phyloP scores from a whole-genome alignment of 37 sponge, comb jelly and placozoan genomes.

The Amphimedon queenslandica region DNA sequence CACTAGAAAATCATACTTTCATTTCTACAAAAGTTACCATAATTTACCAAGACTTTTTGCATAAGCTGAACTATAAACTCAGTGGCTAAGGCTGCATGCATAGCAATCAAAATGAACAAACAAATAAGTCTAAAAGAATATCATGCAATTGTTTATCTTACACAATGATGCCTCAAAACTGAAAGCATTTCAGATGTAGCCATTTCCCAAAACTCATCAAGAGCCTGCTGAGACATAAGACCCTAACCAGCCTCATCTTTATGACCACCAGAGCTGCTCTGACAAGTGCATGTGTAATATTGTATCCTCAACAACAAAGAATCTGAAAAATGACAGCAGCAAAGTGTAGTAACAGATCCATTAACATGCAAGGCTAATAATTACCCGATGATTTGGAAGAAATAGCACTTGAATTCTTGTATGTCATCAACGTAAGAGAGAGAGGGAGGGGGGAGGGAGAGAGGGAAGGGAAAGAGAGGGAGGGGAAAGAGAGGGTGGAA shows the following conservation, averaged over 20 bases:
- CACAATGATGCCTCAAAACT: conserved; percentile 62
- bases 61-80: too few species aligned
- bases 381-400: conserved; percentile 74
- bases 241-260: conserved; percentile 55
- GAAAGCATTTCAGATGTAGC: conserved; percentile 70
- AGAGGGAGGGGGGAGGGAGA: too few species aligned
- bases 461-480: too few species aligned
- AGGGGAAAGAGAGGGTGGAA: too few species aligned
- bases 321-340: conserved; percentile 67
- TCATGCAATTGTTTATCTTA: conserved; percentile 27
- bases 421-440: conserved; percentile 38
- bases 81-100: too few species aligned
- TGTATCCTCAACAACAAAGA: conserved; percentile 98
- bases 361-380: too few species aligned
- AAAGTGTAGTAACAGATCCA: background rate
- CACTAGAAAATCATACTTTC: too few species aligned
- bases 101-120: too few species aligned
- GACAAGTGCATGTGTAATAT: conserved; percentile 88
- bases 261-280: conserved; percentile 11
- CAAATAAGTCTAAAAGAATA: too few species aligned
- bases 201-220: conserved; percentile 82
- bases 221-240: conserved; percentile 45
- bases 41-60: too few species aligned
- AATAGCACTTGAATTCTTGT: conserved; percentile 59
- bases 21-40: too few species aligned